Evolutionary conservation across 2,888 invertebrate species (phyloP), one percentile per base, ranked within the genome.

Genomic region (Octonoba sinensis): DNA sequence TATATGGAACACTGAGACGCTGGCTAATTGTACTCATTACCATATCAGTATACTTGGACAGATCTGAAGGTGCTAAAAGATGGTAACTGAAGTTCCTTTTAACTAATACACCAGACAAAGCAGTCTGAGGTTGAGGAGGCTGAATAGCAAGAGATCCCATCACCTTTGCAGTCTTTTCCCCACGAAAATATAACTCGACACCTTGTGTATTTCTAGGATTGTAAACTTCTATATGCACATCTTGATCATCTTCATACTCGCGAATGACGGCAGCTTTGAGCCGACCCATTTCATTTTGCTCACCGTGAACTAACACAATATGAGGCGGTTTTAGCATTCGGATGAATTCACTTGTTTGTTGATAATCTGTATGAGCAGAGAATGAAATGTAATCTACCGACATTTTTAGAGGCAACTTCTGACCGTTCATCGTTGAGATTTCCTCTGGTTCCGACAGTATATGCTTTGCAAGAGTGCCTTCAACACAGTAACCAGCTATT

Each of bases 361-460:
- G 94, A 89, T 96, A 98, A 90, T 98, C 98, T 0, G 99, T 99
- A 89, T 99, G 99, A 0, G 99, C 99, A 0, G 99, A 99, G 90
- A 99, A 99, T 0, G 98, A 99, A 87, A 99, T 99, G 89, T 99
- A 99, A 89, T 99, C 97, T 0, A 99, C 98, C 0, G 97, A 96
- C 94, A 97, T 97, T 89, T 96, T 96, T 57, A 99, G 90, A 0
- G 97, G 97, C 77, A 99, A 90, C 89, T 97, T 97, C 89, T 98
- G 97, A 0, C 99, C 99, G 0, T 93, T 93, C 93, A 99, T 93
- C 0, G 98, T 94, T 0, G 94, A 93, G 74, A 99, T 96, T 90
- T 99, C 99, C 87, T 98, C 98, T 0, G 99, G 99, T 89, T 99
- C 99, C 0, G 97, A 96, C 1, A 99, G 91, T 86, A 99, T 95